Percentiles rank a stretch among this genome's conserved stretches.
Evolutionary conservation across 92 coral and sea anemone genomes (phyloP).

Genomic region (Zoanthus sociatus): DNA sequence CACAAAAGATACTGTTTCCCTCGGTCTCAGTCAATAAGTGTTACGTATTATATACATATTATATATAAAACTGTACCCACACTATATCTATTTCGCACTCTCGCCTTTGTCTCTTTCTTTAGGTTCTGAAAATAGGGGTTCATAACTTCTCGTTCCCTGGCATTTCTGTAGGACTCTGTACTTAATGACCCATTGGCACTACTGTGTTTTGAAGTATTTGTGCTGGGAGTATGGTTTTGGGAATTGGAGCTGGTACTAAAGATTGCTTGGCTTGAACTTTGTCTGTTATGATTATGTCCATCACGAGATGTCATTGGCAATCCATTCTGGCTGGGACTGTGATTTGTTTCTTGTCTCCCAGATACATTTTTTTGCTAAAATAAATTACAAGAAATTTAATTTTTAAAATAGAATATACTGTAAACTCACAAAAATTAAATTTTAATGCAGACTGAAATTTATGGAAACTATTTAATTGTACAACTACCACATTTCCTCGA

Average conservation of each 20-base stretch:
- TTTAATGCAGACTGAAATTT: no score
- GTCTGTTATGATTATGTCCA: not conserved
- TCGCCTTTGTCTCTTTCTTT: conserved; percentile 31
- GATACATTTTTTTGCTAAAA: not conserved
- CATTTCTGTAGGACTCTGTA: not conserved
- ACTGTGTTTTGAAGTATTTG: not conserved
- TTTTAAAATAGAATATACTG: no score
- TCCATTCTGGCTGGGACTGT: not conserved
- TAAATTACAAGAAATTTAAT: not conserved
- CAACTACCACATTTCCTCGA: no score
- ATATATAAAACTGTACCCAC: not conserved
- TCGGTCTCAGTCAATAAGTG: no score
- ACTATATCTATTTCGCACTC: conserved; percentile 26
- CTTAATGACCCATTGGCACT: not conserved
- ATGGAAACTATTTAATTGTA: no score
- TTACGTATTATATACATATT: no score
- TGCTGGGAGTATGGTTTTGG: not conserved
- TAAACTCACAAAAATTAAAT: no score
- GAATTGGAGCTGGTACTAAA: not conserved
- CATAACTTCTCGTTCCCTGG: conserved; percentile 33
- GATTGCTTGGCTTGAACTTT: not conserved
- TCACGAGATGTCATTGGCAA: not conserved
- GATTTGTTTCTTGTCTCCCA: not conserved
- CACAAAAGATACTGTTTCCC: no score
- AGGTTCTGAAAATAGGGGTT: conserved; percentile 30